These are phyloP conservation scores for Sterrhoptilus dennistouni DNA, from an alignment of 2,113 vertebrate genomes.

Conservation along the genomic window DNA sequence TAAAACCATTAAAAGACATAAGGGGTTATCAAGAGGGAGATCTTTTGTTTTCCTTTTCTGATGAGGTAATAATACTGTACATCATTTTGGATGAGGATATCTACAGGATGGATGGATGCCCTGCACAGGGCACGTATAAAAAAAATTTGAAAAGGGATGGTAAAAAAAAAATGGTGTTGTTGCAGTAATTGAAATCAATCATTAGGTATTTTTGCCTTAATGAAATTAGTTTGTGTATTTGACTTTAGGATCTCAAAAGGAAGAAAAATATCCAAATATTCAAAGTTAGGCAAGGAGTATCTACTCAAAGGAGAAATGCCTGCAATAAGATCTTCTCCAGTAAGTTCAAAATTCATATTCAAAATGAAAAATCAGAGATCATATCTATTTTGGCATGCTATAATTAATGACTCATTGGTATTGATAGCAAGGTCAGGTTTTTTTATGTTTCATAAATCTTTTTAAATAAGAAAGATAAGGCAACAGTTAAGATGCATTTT, in stretches of 20 bases:
- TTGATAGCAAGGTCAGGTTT: background rate
- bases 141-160: background rate
- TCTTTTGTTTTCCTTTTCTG: background rate
- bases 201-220: background rate
- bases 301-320: background rate
- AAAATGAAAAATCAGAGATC: background rate
- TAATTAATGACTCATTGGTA: background rate
- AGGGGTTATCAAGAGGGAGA: background rate
- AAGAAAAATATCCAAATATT: background rate
- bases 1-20: background rate
- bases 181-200: background rate
- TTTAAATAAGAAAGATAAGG: background rate
- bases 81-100: background rate
- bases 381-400: background rate
- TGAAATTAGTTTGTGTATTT: background rate
- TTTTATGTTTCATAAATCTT: background rate
- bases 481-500: background rate
- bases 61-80: background rate
- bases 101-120: background rate
- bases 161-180: background rate
- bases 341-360: background rate
- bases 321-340: background rate
- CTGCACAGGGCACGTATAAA: background rate
- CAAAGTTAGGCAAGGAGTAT: background rate
- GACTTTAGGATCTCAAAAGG: background rate